Base-by-base conservation (phyloP, 1,140 invertebrate species). In the Eurosta solidaginis region DNA sequence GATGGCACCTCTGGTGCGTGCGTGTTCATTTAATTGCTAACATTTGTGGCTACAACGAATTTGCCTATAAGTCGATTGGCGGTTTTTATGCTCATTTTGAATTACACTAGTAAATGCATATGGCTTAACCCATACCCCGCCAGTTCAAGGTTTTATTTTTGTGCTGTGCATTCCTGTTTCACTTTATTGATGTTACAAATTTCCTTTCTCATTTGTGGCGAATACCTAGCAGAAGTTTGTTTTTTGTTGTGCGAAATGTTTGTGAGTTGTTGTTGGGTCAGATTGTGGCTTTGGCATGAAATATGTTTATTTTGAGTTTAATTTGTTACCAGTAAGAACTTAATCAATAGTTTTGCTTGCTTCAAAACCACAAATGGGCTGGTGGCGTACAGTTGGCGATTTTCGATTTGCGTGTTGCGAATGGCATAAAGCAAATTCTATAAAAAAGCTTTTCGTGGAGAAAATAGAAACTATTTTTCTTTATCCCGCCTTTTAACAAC, bases 21-120 rank as follows among this genome's bases (percentile, higher is more conserved):
- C 36, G 59, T 68, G 33, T 68, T 20, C 59, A 33, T 33, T 68
- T 68, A 68, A 68, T 68, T 68, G 59, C 36, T 1, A 20, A 68
- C 59, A 68, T 68, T 68, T 68, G 59, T 68, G 59, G 59, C n/a
- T 68, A 68, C 59, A 68, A 42, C 59, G 59, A 17, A 42, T 68
- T 68, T 68, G 33, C 33, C 59, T 68, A 17, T 68, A 68, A 68
- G 59, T 68, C 59, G 59, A 42, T 68, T 42, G 59, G 59, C 59
- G 59, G 33, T 68, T 68, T 68, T 68, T 42, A 68, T 40, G 33
- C 33, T 20, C 33, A 68, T 42, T 42, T 68, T 9, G n/a, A 40
- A 22, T n/a, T 20, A 33, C n/a, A 33, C 10, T 3, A 36, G 1
- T 9, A 29, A n/a, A 17, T 27, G 9, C 3, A 40, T 29, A 25